Percentiles rank a stretch among this genome's conserved stretches.
Conservation (phyloP, 1,140 invertebrate species). For the Harlomillsia oculata region DNA sequence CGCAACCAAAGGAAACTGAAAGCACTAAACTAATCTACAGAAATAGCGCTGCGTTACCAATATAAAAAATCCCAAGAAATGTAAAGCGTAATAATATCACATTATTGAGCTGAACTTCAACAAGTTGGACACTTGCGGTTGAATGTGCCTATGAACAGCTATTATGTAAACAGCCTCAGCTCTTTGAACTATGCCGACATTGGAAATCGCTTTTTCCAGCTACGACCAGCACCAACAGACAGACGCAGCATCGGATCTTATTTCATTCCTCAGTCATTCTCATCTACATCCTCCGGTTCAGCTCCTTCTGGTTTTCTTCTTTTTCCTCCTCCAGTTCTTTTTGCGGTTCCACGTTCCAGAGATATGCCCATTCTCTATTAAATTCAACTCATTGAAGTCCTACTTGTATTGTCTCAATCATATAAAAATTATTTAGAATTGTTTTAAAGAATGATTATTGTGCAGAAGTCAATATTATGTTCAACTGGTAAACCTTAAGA, state of each 20-base stretch:
- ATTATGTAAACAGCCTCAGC: constrained; percentile 27
- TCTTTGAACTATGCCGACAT: constrained; percentile 27
- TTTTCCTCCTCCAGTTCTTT: no score
- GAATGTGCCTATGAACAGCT: constrained; percentile 27
- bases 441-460: no score
- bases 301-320: neutral
- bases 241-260: neutral
- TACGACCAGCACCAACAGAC: neutral
- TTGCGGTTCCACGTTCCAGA: no score
- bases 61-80: neutral
- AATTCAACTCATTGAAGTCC: no score
- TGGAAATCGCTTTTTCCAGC: constrained; percentile 19
- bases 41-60: neutral
- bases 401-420: no score
- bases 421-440: no score
- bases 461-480: no score
- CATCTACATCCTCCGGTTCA: neutral
- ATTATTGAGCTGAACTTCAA: constrained; percentile 17
- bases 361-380: no score
- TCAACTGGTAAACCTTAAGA: no score
- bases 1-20: neutral
- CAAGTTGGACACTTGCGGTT: constrained; percentile 27
- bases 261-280: constrained; percentile 5
- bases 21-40: neutral
- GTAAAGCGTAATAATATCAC: neutral